Evolutionary conservation across 2,888 invertebrate genomes (phyloP), one percentile per base, ranked within the genome.

Genomic region (Pasiphila rectangulata): DNA sequence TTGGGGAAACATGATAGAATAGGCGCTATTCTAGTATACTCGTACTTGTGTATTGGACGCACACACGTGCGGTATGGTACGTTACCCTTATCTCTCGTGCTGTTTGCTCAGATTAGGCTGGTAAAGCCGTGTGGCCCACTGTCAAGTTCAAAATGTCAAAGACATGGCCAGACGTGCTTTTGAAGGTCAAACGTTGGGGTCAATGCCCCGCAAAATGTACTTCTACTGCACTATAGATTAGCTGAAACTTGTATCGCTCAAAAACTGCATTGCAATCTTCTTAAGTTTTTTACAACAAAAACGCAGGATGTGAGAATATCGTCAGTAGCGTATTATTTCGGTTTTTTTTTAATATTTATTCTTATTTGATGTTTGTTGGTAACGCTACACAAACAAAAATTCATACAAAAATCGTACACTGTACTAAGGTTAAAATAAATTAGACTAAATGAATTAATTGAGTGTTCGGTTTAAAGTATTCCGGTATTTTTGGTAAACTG

Each of bases 81-180:
- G 67, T 55, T 62, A 68, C 48, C 55, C 40, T 74, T 76, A 75
- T 75, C 75, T 68, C 64, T 66, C 66, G 69, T 64, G 67, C 56
- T 81, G 77, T 83, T 80, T 83, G 76, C 66, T 57, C 73, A 64
- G 79, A 78, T 82, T 79, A 77, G 67, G 54, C 59, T 59, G 59
- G 53, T 50, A 48, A 52, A 51, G 60, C 67, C 68, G 62, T 67
- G 60, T 69, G 69, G 64, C 63, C 71, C 78, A 83, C 72, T 79
- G 83, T 82, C 87, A 86, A 86, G 86, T 87, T 86, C 83, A 86
- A 79, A 79, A 74, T 80, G 81, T 83, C 81, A 82, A 73, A 77
- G 69, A 67, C 73, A 67, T 64, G 59, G 51, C 57, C 46, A 55
- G 56, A 56, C 59, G 47, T 46, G 25, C 51, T 58, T 64, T 56